Evolutionary conservation across 2,113 vertebrate genomes (phyloP).

Genomic region (Phylloscopus whistleri): DNA sequence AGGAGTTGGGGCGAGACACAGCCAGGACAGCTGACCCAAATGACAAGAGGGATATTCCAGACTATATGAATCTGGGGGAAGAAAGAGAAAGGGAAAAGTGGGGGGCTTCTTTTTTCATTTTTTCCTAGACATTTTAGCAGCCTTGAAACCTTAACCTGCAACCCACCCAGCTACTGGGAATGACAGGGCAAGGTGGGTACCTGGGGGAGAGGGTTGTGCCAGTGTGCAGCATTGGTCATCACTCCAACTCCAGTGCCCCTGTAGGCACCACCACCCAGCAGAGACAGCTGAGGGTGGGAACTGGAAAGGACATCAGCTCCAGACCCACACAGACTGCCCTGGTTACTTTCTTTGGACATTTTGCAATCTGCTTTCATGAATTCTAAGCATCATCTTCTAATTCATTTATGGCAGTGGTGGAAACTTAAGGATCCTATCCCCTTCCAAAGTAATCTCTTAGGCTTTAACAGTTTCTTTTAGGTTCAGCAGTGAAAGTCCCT

Average conservation of each 20-base stretch:
- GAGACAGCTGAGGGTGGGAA: not conserved
- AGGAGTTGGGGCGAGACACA: not conserved
- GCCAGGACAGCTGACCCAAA: not conserved
- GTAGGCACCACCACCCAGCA: not conserved
- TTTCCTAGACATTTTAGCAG: not conserved
- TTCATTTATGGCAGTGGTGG: not conserved
- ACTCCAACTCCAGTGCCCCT: not conserved
- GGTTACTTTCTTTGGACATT: not conserved
- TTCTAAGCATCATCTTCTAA: not conserved
- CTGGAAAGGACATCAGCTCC: not conserved
- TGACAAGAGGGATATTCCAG: not conserved
- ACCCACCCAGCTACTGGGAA: not conserved
- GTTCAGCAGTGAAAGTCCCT: not conserved
- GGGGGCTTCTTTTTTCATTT: not conserved
- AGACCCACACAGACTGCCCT: fast-evolving
- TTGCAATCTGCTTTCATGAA: not conserved
- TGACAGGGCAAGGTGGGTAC: no score
- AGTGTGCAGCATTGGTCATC: not conserved
- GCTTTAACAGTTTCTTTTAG: not conserved
- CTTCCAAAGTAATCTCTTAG: not conserved
- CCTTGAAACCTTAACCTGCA: not conserved
- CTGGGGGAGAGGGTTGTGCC: not conserved
- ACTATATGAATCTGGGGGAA: not conserved
- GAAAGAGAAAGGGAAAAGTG: not conserved
- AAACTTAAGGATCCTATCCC: not conserved